A percentile compares a stretch with the other conserved stretches of the same genome.
These are phyloP conservation scores for Notocelia uddmanniana DNA, from an alignment of 2,888 invertebrate species.

Conservation along the genomic window DNA sequence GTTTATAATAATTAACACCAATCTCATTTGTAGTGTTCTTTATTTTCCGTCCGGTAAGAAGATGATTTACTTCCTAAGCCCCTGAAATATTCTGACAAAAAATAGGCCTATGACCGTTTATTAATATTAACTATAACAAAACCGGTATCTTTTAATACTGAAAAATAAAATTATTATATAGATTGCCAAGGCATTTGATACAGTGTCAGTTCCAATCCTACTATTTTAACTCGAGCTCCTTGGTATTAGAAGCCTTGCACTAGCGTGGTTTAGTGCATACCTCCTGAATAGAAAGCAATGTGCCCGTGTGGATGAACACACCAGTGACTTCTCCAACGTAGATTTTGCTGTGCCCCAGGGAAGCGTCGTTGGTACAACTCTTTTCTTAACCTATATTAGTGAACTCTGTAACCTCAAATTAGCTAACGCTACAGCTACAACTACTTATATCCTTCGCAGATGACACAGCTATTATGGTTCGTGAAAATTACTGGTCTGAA, in stretches of 20 bases:
- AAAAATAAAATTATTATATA: neutral
- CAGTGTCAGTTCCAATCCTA: neutral
- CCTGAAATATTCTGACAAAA: too few species aligned
- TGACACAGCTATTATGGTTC: neutral
- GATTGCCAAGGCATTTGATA: neutral
- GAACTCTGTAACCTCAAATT: too few species aligned
- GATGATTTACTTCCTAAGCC: too few species aligned
- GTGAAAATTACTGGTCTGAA: too few species aligned
- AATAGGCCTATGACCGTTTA: too few species aligned
- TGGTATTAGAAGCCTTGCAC: neutral
- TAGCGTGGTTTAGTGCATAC: neutral
- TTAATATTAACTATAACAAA: too few species aligned
- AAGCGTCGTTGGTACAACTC: neutral
- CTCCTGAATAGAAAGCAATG: neutral
- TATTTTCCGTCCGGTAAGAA: too few species aligned
- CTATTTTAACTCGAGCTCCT: neutral
- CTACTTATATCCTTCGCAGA: too few species aligned
- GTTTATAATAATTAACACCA: neutral
- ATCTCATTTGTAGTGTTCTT: too few species aligned
- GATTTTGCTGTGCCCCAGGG: neutral
- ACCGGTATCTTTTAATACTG: too few species aligned
- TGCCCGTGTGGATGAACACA: neutral
- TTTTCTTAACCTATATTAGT: too few species aligned
- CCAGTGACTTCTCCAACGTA: neutral
- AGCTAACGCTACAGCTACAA: too few species aligned